These are phyloP conservation scores for Aphidius colemani DNA, from an alignment of 2,888 invertebrate species.

Conservation along the genomic window DNA sequence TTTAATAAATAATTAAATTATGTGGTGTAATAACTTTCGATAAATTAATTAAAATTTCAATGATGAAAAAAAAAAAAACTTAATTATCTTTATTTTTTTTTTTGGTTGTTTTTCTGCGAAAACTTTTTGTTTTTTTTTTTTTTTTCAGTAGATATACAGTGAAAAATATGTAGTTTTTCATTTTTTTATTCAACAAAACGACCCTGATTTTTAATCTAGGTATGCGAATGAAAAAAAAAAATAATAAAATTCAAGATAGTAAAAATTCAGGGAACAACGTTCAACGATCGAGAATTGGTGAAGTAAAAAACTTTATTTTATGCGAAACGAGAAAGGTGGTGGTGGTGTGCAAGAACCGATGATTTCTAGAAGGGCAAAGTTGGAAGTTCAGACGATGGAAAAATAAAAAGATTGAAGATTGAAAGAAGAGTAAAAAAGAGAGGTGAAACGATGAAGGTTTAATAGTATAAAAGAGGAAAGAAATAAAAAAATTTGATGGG, in stretches of 20 bases:
- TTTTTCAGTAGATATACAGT: no score
- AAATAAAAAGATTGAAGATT: background rate
- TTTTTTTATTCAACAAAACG: no score
- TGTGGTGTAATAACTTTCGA: background rate
- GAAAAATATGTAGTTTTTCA: no score
- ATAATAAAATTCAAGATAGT: background rate
- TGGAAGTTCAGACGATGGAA: background rate
- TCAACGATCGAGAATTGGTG: background rate
- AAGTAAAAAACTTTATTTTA: constrained; percentile 33
- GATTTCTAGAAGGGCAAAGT: background rate
- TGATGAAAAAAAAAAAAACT: no score
- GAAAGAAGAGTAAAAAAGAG: constrained; percentile 4
- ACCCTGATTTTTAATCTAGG: no score
- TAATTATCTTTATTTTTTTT: background rate
- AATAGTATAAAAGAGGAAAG: constrained; percentile 23
- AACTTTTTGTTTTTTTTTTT: no score
- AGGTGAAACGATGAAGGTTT: constrained; percentile 26
- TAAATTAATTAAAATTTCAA: no score
- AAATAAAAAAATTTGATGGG: constrained; percentile 44
- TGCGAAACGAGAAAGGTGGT: constrained; percentile 13
- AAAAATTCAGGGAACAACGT: constrained; percentile 4
- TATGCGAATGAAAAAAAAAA: no score
- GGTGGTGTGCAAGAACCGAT: constrained; percentile 2
- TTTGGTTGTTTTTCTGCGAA: background rate
- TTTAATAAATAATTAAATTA: no score